Base-by-base conservation (phyloP, 1,140 invertebrate genomes). In the Phthorimaea operculella region DNA sequence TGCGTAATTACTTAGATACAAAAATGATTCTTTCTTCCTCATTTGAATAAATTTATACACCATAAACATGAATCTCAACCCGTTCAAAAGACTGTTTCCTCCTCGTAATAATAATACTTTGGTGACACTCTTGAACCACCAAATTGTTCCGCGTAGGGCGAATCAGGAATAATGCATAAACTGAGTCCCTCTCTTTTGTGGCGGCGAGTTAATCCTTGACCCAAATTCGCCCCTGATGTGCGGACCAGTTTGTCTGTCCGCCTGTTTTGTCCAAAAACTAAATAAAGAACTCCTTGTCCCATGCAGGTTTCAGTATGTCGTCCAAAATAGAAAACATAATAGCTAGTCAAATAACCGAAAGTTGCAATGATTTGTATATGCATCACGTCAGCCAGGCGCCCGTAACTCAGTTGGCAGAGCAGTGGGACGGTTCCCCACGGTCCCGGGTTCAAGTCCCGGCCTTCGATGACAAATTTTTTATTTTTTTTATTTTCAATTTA, bases 231-330 rank as follows among this genome's bases (percentile, higher is more conserved):
- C 52, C 17, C 12, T n/a, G 17, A 47, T 47, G 16, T 15, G 10
- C 36, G n/a, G 15, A 47, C 44, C 44, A 17, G 44, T 47, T 47
- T 47, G 11, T n/a, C n/a, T 28, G 21, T 28, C 21, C 21, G 21
- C 21, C 21, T 28, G 21, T 39, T 12, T 39, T 12, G n/a, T 39
- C 2, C 36, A 39, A 10, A 39, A 39, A 39, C 10, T 39, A 39
- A 12, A 39, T 10, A 39, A 47, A 17, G 8, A 9, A 42, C 11
- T 14, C 44, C 34, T 34, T 63, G 52, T 59, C 61, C 21, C 58
- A 62, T 54, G 58, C 59, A 62, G 59, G 55, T 58, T 58, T 54
- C 52, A 62, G 57, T 62, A 62, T 56, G 17, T 15, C 36, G 36
- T 39, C 10, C n/a, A 12, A 39, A 34, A 39, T 39, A 39, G 36